Evolutionary conservation across 2,888 invertebrate species (phyloP), one percentile per base, ranked within the genome.

Genomic region (Pollenia amentaria): DNA sequence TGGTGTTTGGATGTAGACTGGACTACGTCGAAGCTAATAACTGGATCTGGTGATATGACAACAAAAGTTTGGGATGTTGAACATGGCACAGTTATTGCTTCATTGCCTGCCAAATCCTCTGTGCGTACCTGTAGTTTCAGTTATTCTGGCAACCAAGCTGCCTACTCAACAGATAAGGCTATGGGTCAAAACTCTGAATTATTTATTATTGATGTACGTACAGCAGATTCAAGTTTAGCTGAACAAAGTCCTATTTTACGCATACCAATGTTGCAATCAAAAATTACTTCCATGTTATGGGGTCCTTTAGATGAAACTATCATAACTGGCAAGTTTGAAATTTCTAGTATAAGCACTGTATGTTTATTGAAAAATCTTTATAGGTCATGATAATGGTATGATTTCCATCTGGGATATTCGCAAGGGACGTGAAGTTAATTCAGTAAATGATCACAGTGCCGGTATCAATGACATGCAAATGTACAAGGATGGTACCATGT

Each of bases 1-100:
- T 99, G 99, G 99, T 98, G 98, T 92, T 95, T 99, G 77, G 99
- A 99, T 93, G 97, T 99, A 1, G 97, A 98, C 92, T 99, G 98
- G 99, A 98, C 98, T 89, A 97, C 98, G 3, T 96, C 96, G 0
- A 96, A 96, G 91, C 95, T 99, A 69, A 95, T 98, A 88, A 97
- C 99, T 0, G 99, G 99, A 29, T 97, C 98, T 92, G 99, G 98
- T 93, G 99, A 99, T 94, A 98, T 98, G 94, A 96, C 97, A 7
- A 95, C 98, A 90, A 95, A 95, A 92, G 93, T 99, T 88, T 99
- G 99, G 99, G 99, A 99, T 93, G 97, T 98, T 92, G 95, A 96
- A 92, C 95, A 95, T 72, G 97, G 98, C 42, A 95, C 95, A 89
- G 95, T 96, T 90, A 95, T 97, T 89, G 97, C 97, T n/a, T 95